Base-by-base conservation (phyloP, 2,113 vertebrate species). In the Istiophorus platypterus region DNA sequence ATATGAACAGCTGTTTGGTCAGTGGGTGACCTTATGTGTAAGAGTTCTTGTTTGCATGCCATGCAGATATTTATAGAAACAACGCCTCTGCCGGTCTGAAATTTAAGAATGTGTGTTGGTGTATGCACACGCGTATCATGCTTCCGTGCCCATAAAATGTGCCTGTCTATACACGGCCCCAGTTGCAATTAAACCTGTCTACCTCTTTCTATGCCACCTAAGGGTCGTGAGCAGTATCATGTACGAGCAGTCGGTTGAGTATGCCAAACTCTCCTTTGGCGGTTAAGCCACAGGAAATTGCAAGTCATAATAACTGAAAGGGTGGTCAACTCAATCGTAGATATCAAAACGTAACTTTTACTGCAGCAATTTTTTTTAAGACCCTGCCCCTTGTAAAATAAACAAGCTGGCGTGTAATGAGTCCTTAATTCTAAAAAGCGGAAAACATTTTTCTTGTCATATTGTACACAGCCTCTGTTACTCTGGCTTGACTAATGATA, bases 61-160 rank as follows among this genome's bases (percentile, higher is more conserved):
- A 59, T 41, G 51, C 10, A 76, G 78, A 71, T 92, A 93, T 90
- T 89, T 84, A 90, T 92, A 90, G 91, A 76, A 70, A 69, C 72
- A 58, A 76, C 81, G 45, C 76, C 61, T 74, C 71, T n/a, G 72
- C 59, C 22, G 6, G 29, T 58, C 84, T 83, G 85, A 85, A 82
- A 87, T 58, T 24, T 76, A 79, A 51, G 84, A 74, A 45, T 54
- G 71, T 15, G 42, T 69, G 81, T 83, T 64, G 51, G 69, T 41
- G 61, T 61, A 45, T 56, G 59, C 65, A 67, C 76, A 72, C 39
- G 22, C 65, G 49, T 65, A 59, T 63, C 59, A 62, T 64, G 37
- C 64, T 58, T 2, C 27, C 70, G 31, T 18, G 49, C 51, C 61
- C 63, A 20, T 59, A 75, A 70, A 80, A 1, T 39, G 14, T 57